Percentiles rank a stretch among this genome's conserved stretches.
Conservation (phyloP, 2,888 invertebrate genomes). For the Oxystoma pomonae region DNA sequence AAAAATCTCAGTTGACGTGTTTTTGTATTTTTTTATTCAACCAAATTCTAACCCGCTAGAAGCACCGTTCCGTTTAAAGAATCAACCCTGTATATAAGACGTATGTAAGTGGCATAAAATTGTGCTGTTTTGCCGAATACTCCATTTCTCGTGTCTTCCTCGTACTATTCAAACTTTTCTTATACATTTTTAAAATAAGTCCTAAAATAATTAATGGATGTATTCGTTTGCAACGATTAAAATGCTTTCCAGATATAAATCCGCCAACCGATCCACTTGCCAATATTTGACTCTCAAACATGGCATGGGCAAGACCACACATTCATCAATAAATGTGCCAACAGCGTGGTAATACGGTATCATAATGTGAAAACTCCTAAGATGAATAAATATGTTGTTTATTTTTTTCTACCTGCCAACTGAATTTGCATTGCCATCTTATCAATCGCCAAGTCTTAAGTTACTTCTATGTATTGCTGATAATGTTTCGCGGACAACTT, state of each 20-base stretch:
- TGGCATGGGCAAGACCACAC: constrained; percentile 30
- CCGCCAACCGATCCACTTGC: constrained; percentile 32
- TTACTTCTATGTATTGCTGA: constrained; percentile 20
- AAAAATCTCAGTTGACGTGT: too few species aligned
- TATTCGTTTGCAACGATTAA: constrained; percentile 34
- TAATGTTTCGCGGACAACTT: constrained; percentile 32
- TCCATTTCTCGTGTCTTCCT: not conserved
- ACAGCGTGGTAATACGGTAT: constrained; percentile 38
- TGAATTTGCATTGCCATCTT: constrained; percentile 31
- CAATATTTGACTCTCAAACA: constrained; percentile 30
- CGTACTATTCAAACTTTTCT: not conserved
- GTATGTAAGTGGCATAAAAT: constrained; percentile 32
- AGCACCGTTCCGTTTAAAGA: too few species aligned
- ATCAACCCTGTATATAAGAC: too few species aligned
- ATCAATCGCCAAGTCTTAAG: constrained; percentile 34
- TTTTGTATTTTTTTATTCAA: too few species aligned
- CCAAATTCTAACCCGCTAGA: too few species aligned
- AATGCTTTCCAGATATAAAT: constrained; percentile 34
- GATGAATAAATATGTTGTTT: constrained; percentile 39
- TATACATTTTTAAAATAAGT: constrained; percentile 8
- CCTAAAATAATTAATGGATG: constrained; percentile 27
- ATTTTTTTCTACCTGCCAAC: constrained; percentile 21
- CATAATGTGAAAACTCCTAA: constrained; percentile 39
- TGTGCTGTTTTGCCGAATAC: constrained; percentile 3
- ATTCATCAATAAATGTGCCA: constrained; percentile 33